phyloP scores from a whole-genome alignment of 2,797 vertebrate genomes.

The Cuniculus paca region DNA sequence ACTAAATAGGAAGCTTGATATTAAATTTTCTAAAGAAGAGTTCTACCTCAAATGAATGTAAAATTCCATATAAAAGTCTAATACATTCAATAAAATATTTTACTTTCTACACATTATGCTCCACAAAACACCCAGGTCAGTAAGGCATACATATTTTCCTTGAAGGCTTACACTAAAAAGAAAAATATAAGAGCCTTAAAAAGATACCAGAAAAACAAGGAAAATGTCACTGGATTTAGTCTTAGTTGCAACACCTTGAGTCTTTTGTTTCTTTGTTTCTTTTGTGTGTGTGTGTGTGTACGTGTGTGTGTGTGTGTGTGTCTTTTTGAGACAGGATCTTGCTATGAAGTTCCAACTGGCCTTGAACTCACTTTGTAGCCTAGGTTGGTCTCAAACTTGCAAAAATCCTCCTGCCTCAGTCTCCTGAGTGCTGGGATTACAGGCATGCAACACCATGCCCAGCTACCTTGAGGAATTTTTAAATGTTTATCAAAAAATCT shows the following conservation, averaged over 20 bases:
- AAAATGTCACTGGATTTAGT: background rate
- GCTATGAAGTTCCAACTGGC: no score
- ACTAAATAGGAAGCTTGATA: background rate
- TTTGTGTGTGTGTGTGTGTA: no score
- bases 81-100: background rate
- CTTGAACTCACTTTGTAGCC: no score
- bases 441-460: no score
- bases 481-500: background rate
- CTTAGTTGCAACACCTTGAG: background rate
- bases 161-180: background rate
- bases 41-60: background rate
- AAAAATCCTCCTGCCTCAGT: no score
- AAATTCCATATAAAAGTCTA: conserved; percentile 46
- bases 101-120: background rate
- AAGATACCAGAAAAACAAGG: background rate
- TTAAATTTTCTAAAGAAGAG: background rate
- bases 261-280: no score
- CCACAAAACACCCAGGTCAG: background rate
- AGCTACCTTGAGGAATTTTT: conserved; percentile 29
- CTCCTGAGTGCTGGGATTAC: no score
- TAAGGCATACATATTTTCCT: background rate
- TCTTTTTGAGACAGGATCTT: no score
- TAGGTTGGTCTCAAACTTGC: no score
- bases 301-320: no score
- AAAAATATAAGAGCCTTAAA: background rate